Evolutionary conservation across 2,888 invertebrate species (phyloP), one percentile per base, ranked within the genome.

Genomic region (Macaria notata): DNA sequence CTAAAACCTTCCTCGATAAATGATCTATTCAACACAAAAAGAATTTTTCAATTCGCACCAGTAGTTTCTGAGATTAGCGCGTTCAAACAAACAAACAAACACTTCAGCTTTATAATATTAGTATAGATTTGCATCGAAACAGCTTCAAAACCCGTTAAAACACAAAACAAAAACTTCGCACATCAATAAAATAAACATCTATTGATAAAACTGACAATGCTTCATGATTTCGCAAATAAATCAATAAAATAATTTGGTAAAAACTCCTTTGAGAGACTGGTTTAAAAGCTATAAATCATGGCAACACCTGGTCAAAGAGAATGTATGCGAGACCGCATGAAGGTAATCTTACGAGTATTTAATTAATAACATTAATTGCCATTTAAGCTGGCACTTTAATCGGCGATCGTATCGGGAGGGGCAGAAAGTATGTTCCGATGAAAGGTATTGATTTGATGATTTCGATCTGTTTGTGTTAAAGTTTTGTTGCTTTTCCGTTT

Each of bases 281-380:
- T 56, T 56, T 54, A 49, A 43, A 49, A 53, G 41, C 19, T 4
- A 47, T 56, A 60, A 53, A 60, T 60, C 60, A 56, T 53, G 7
- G 46, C 44, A 53, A 56, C 60, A 60, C 53, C 60, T 56, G 60
- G 46, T 33, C 8, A 29, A 33, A 36, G 44, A 51, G 53, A 51
- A 48, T 36, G 48, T 53, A 55, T 54, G 48, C 52, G 44, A 46
- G 46, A 57, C 53, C 66, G 54, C n/a, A 3, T 55, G 46, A 54
- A 46, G 58, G 33, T 6, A 36, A 1, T 36, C 33, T 36, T 36
- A 52, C 50, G 62, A 56, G 64, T 62, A 56, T 63, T 72, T 61
- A 71, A 73, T 72, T 73, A 71, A 70, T 69, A 69, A 73, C 75
- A 70, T 72, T 75, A 75, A 78, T 78, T 75, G 72, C 69, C 31